Evolutionary conservation across 2,888 invertebrate species (phyloP), one percentile per base, ranked within the genome.

Genomic region (Taenaris catops): DNA sequence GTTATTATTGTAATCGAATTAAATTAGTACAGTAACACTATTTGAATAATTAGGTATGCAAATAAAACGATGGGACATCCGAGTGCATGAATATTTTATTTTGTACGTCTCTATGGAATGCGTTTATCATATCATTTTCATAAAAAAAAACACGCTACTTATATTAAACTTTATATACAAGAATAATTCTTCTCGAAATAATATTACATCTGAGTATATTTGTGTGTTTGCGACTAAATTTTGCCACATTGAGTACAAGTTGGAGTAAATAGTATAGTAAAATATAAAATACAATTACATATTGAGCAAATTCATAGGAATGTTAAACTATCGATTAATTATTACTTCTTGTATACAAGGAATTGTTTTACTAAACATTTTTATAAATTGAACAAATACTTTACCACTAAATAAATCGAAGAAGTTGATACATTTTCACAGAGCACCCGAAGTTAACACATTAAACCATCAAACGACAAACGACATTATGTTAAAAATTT

Each of bases 41-140:
- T 1, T 19, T 2, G 19, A 19, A 7, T 19, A 8, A 20, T 20
- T 20, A 14, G 4, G 25, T 17, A 17, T 6, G 9, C 17, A 50
- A 51, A 61, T 61, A 53, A 66, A 65, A 66, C 62, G 51, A 58
- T 48, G 53, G 46, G 19, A 29, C 1, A 3, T 19, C 73, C 76
- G 73, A 81, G 81, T 83, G 83, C 81, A 73, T 70, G 61, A 71
- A 71, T 69, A 76, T 61, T 83, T 81, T 81, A 81, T 80, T 83
- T 80, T 81, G 78, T 79, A 81, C 72, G 73, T 69, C 62, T 68
- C 59, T 64, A 65, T 73, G 74, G 66, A 76, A 74, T 74, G 65
- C 55, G 65, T 69, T 63, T 58, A 59, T 64, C 65, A 72, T 75
- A 67, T 63, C 61, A 61, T 45, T 61, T 63, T 48, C 66, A 64